Evolutionary conservation across 2,113 vertebrate genomes (phyloP).

Genomic region (Isurus oxyrinchus): DNA sequence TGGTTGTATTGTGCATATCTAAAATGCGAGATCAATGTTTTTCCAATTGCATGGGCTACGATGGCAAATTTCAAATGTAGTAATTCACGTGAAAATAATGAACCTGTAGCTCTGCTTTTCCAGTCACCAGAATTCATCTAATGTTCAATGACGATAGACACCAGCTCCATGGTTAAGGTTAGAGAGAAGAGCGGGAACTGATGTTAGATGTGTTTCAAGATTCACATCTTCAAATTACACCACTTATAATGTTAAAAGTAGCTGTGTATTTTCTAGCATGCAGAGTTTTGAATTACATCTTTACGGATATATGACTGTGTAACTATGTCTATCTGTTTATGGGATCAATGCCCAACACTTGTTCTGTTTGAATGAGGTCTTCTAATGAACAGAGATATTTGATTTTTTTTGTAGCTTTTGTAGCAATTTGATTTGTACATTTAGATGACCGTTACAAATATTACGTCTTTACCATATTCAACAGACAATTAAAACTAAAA

Average conservation of each 20-base stretch:
- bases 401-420: neutral
- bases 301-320: neutral
- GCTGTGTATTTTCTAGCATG: neutral
- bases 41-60: neutral
- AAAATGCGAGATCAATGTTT: neutral
- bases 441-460: neutral
- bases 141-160: neutral
- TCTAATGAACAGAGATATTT: neutral
- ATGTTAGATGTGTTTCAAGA: neutral
- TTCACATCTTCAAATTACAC: neutral
- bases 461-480: neutral
- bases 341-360: neutral
- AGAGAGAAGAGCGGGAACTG: neutral
- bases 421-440: neutral
- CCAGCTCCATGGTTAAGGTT: neutral
- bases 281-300: neutral
- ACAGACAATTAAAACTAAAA: neutral
- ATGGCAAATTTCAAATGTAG: neutral
- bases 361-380: neutral
- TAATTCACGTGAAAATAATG: neutral
- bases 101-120: neutral
- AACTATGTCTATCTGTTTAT: neutral
- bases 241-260: neutral
- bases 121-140: neutral
- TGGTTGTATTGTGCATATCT: neutral